Percentiles rank a stretch among this genome's conserved stretches.
phyloP scores from a whole-genome alignment of 2,113 vertebrate genomes.

The Ailurus styani region DNA sequence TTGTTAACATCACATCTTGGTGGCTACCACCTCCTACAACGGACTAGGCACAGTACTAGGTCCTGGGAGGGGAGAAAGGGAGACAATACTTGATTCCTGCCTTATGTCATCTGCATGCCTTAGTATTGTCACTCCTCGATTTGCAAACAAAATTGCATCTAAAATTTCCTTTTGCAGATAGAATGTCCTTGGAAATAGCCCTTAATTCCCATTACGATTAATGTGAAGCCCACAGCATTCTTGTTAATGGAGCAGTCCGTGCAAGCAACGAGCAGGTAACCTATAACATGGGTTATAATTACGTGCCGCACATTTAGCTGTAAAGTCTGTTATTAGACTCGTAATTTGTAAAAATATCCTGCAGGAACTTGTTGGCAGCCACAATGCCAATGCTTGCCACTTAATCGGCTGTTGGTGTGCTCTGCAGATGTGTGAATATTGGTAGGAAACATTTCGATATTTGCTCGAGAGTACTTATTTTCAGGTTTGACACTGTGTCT shows the following conservation, averaged over 20 bases:
- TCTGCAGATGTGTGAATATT: neutral
- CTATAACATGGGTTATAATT: neutral
- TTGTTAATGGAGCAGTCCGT: conserved; percentile 13
- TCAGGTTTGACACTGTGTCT: rapidly evolving
- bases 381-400: neutral
- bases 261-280: neutral
- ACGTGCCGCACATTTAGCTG: neutral
- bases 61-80: too few species aligned
- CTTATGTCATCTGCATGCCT: neutral
- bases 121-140: neutral
- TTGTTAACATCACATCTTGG: neutral
- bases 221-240: neutral
- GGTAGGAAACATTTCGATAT: neutral
- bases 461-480: neutral
- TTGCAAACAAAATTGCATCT: neutral
- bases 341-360: neutral
- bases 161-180: neutral
- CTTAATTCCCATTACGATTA: neutral
- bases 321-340: conserved; percentile 26
- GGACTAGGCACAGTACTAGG: rapidly evolving
- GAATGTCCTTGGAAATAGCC: neutral
- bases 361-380: neutral
- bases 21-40: rapidly evolving
- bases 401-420: neutral
- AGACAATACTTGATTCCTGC: neutral